phyloP scores from a whole-genome alignment of 2,888 invertebrate species.

The Ctenicera cuprea region DNA sequence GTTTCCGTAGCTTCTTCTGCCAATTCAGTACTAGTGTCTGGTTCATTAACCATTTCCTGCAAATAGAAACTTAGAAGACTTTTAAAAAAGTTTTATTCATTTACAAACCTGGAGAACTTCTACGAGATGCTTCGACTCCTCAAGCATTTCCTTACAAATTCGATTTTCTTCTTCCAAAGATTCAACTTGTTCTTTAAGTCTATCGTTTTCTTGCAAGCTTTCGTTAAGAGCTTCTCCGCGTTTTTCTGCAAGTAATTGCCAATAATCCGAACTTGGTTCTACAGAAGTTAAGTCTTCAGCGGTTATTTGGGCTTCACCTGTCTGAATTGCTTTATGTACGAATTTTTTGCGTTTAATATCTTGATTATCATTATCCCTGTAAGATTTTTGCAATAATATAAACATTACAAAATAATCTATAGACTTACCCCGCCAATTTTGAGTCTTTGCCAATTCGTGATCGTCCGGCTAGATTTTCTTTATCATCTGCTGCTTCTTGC shows the following conservation, averaged over 20 bases:
- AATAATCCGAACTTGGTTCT: slow-evolving; percentile 83
- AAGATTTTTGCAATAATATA: no score
- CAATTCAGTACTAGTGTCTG: slow-evolving; percentile 70
- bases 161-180: slow-evolving; percentile 77
- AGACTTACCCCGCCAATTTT: slow-evolving; percentile 58
- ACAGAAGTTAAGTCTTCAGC: slow-evolving; percentile 81
- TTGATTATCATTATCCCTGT: slow-evolving; percentile 68
- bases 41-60: slow-evolving; percentile 80
- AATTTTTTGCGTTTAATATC: slow-evolving; percentile 73
- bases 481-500: slow-evolving; percentile 82
- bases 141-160: slow-evolving; percentile 82
- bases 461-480: slow-evolving; percentile 86
- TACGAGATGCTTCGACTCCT: slow-evolving; percentile 84
- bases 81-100: no score
- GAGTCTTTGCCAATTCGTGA: slow-evolving; percentile 66
- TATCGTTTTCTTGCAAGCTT: slow-evolving; percentile 83
- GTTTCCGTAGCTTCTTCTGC: slow-evolving; percentile 57
- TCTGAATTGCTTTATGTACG: slow-evolving; percentile 79
- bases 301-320: slow-evolving; percentile 76
- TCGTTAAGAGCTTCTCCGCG: slow-evolving; percentile 83
- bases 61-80: no score
- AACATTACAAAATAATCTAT: no score
- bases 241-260: slow-evolving; percentile 85
- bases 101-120: slow-evolving; percentile 82
- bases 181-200: slow-evolving; percentile 74